Conservation (phyloP, 2,113 vertebrate species). For the Trochalopteron elliotii region DNA sequence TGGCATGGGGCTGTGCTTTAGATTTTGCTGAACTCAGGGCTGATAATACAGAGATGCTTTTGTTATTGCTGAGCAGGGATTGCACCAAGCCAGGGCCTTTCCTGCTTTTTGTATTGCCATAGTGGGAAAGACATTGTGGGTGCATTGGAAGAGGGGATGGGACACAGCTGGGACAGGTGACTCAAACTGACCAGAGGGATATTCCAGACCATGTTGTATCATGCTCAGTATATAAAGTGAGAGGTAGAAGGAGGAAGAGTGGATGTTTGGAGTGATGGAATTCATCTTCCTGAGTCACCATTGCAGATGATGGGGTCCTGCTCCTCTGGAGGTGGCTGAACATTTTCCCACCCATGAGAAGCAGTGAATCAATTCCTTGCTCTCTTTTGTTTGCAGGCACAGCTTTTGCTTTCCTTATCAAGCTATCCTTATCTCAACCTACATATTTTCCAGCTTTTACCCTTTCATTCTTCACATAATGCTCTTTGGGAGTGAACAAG, state of each 20-base stretch:
- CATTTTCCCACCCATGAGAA: not conserved
- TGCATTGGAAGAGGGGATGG: accelerated
- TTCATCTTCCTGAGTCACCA: not conserved
- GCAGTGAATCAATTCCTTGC: not conserved
- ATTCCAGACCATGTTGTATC: not conserved
- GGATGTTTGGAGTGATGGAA: too few relatives aligned
- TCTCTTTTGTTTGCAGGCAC: not conserved
- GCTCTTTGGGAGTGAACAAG: not conserved
- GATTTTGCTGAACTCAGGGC: not conserved
- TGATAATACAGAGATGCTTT: not conserved
- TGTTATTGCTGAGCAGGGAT: not conserved
- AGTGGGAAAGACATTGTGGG: accelerated
- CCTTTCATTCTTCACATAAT: not conserved
- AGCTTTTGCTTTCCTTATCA: not conserved
- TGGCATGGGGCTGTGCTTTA: not conserved
- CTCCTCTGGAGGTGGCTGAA: not conserved
- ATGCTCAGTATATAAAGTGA: not conserved
- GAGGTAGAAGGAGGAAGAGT: not conserved
- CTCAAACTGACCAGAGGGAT: too few relatives aligned
- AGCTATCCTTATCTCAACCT: not conserved
- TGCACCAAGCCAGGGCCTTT: not conserved
- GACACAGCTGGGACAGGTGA: not conserved
- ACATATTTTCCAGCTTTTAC: not conserved
- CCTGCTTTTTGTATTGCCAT: not conserved
- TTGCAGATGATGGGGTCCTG: too few relatives aligned